Base-by-base conservation (phyloP, 2,113 vertebrate species). In the Nothobranchius kuhntae region DNA sequence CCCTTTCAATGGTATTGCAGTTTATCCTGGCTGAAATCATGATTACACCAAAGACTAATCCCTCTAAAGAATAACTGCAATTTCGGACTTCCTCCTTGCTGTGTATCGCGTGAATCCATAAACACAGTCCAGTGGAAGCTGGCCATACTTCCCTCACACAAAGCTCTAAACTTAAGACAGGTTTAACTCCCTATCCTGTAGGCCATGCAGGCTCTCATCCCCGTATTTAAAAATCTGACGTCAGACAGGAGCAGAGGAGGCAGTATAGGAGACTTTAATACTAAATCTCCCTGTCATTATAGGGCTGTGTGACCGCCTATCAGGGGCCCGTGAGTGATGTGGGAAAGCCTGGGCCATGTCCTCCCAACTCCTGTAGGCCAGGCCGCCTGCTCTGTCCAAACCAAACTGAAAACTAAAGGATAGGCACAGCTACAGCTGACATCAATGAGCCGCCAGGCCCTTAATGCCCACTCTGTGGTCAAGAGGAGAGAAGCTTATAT, bases 211-310 rank as follows among this genome's bases (percentile, higher is more conserved):
- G 87, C 84, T 86, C 86, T 92, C 90, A 90, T 90, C 81, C 81
- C 86, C 74, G 48, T 88, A 91, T 92, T 93, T 92, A 92, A 88
- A 90, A 89, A 69, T 64, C 84, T 93, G 90, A 93, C 86, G 84
- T 92, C 88, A 93, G 83, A 75, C 83, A 84, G 82, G 78, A 86
- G 89, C 76, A 85, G 76, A 76, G 86, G 86, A 86, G 88, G 89
- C 83, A 86, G 72, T 61, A 65, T 78, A 90, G 86, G 78, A 83
- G 83, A 89, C 86, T 93, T 91, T 91, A 91, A 92, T 91, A 91
- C 88, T 85, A 90, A 91, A 86, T 87, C 89, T 91, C 92, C 87
- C 90, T 93, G 92, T 94, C 92, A 94, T 94, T 93, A 93, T 82
- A 62, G 73, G 89, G 74, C 81, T 73, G 86, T 87, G 84, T 85